These are phyloP conservation scores for Cylindroiulus punctatus DNA, from an alignment of 2,888 invertebrate species.

Conservation along the genomic window DNA sequence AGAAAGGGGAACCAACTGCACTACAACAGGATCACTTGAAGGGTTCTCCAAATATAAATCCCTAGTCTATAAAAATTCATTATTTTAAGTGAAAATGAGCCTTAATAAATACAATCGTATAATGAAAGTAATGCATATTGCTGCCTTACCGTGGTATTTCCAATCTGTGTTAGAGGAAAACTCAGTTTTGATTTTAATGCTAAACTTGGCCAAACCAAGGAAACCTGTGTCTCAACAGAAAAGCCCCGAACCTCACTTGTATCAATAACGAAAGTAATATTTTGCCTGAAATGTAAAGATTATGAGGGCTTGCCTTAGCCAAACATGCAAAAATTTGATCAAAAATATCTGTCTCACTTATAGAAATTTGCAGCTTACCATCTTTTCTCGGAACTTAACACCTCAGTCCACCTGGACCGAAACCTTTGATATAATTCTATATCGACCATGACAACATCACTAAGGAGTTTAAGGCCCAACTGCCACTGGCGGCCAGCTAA, in stretches of 20 bases:
- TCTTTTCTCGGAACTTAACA: constrained; percentile 46
- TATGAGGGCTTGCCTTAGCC: background rate
- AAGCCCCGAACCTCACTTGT: constrained; percentile 77
- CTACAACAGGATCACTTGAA: constrained; percentile 73
- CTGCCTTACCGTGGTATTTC: constrained; percentile 71
- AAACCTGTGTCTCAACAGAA: constrained; percentile 74
- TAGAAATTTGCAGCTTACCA: background rate
- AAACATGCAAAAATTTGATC: background rate
- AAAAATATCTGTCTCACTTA: background rate
- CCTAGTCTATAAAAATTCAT: constrained; percentile 66
- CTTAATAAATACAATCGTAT: background rate
- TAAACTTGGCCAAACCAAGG: constrained; percentile 75
- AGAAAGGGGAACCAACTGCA: constrained; percentile 79
- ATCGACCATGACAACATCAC: constrained; percentile 77
- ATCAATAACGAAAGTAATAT: constrained; percentile 79
- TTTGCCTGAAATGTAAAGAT: constrained; percentile 70
- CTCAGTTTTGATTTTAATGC: constrained; percentile 68
- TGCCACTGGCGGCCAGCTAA: constrained; percentile 76
- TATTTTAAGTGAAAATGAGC: background rate
- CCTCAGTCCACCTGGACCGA: constrained; percentile 70
- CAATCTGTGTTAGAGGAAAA: constrained; percentile 80
- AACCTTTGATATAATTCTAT: constrained; percentile 74
- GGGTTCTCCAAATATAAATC: constrained; percentile 80
- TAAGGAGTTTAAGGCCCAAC: constrained; percentile 73
- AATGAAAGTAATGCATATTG: background rate